Evolutionary conservation across 2,113 vertebrate genomes (phyloP).

Genomic region (Spheniscus mendiculus): DNA sequence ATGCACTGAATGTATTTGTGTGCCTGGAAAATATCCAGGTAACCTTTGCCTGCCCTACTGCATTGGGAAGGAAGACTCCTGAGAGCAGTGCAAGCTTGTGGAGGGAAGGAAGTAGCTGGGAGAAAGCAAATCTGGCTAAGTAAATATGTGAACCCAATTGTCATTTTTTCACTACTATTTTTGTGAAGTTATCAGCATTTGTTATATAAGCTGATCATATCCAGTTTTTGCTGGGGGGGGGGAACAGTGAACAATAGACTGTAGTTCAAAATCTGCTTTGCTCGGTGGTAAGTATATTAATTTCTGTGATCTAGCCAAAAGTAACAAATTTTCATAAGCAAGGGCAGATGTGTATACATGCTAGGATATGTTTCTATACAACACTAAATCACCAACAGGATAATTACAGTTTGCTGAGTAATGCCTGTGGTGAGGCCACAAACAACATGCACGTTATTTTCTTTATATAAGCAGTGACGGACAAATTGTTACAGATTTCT

Average conservation of each 20-base stretch:
- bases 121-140: neutral
- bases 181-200: neutral
- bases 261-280: neutral
- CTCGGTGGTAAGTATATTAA: neutral
- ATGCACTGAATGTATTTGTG: neutral
- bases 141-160: accelerated
- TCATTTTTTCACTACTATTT: neutral
- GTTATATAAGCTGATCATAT: neutral
- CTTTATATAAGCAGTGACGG: neutral
- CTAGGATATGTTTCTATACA: neutral
- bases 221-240: neutral
- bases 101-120: neutral
- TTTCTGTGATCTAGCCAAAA: neutral
- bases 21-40: neutral
- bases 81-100: neutral
- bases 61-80: neutral
- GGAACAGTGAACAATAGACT: neutral
- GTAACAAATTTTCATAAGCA: neutral
- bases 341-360: neutral
- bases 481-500: neutral
- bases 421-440: neutral
- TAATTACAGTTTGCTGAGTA: neutral
- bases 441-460: neutral
- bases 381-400: neutral
- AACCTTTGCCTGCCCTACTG: neutral